Conservation (phyloP, 2,797 vertebrate genomes). For the Podarcis siculus region DNA sequence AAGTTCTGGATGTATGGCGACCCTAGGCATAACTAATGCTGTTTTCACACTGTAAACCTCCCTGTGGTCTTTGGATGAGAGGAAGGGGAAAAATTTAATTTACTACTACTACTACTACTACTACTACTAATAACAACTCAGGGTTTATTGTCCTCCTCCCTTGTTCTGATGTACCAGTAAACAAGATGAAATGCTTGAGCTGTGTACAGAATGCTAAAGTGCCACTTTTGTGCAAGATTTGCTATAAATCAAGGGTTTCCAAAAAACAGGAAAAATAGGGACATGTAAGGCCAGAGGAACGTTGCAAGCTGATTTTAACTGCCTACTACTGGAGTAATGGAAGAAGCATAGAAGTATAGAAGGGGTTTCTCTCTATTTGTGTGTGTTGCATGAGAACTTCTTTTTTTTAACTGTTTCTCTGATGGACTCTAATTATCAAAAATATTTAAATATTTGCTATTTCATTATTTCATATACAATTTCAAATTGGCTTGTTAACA, state of each 20-base stretch:
- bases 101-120: no score
- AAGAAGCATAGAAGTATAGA: neutral
- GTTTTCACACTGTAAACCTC: no score
- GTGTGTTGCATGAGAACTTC: neutral
- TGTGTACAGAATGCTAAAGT: neutral
- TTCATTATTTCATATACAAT: slow-evolving; percentile 52
- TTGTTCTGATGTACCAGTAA: neutral
- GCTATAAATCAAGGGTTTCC: neutral
- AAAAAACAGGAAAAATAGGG: neutral
- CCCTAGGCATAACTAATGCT: no score
- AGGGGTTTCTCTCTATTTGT: no score
- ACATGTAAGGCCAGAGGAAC: neutral
- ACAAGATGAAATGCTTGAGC: neutral
- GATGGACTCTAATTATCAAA: slow-evolving; percentile 71
- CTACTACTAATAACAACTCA: neutral
- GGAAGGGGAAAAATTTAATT: no score
- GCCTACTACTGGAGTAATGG: neutral
- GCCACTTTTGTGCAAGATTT: neutral
- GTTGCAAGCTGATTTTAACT: slow-evolving; percentile 10
- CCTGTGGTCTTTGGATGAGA: no score
- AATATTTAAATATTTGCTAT: slow-evolving; percentile 49
- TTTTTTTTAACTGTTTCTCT: slow-evolving; percentile 3
- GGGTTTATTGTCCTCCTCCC: neutral
- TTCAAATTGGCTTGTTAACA: slow-evolving; percentile 32
- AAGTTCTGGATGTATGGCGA: no score